phyloP scores from a whole-genome alignment of 1,140 invertebrate species.

The Caenorhabditis latens region DNA sequence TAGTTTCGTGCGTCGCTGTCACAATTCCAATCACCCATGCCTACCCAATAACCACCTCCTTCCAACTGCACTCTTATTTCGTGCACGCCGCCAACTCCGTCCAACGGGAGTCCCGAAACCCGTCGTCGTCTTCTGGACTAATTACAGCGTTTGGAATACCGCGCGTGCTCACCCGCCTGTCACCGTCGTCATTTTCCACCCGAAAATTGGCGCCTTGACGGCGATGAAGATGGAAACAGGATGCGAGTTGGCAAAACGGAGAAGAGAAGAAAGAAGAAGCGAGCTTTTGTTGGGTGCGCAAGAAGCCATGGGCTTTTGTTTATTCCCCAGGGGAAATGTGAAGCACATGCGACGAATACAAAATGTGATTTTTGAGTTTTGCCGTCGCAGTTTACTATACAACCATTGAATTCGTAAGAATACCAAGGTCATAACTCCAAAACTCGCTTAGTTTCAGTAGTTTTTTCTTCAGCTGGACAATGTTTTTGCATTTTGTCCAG shows the following conservation, averaged over 20 bases:
- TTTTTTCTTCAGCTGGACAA: neutral
- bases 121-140: neutral
- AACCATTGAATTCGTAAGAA: slow-evolving; percentile 4
- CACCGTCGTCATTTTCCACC: slow-evolving; percentile 34
- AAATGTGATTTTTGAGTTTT: slow-evolving; percentile 57
- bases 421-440: neutral
- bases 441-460: neutral
- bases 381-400: slow-evolving; percentile 44
- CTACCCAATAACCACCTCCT: slow-evolving; percentile 11
- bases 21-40: neutral
- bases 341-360: slow-evolving; percentile 55
- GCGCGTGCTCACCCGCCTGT: neutral
- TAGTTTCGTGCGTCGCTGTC: neutral
- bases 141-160: slow-evolving; percentile 36
- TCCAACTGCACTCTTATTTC: neutral
- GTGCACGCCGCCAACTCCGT: neutral
- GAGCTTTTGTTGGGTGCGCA: slow-evolving; percentile 55
- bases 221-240: slow-evolving; percentile 31
- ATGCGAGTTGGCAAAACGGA: slow-evolving; percentile 43
- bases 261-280: slow-evolving; percentile 24
- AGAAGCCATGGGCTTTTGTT: slow-evolving; percentile 52
- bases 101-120: neutral
- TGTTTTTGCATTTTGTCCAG: neutral
- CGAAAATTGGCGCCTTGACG: slow-evolving; percentile 52
- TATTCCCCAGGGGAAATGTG: slow-evolving; percentile 52